These are phyloP conservation scores for Periophthalmodon schlosseri DNA, from an alignment of 2,113 vertebrate species.

Conservation along the genomic window DNA sequence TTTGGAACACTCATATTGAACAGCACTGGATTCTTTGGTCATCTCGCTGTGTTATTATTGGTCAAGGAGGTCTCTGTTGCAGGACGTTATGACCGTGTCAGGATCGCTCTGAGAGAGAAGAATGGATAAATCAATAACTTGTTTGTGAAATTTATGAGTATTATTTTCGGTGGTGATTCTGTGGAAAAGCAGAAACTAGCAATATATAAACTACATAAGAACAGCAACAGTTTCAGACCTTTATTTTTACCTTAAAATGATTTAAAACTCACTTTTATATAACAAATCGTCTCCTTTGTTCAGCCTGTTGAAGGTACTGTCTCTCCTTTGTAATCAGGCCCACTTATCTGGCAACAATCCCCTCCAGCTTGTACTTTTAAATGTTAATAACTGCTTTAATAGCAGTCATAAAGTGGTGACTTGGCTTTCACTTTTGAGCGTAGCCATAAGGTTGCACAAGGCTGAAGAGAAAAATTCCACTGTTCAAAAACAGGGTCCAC, in stretches of 20 bases:
- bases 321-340: conserved; percentile 8
- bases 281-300: not conserved
- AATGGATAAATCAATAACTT: not conserved
- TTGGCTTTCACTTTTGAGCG: conserved; percentile 1
- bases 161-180: not conserved
- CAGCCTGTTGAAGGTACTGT: not conserved
- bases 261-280: not conserved
- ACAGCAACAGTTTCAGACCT: not conserved
- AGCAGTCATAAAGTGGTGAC: not conserved
- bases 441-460: not conserved
- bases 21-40: not conserved
- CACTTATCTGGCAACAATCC: conserved; percentile 5
- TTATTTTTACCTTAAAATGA: not conserved
- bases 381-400: conserved; percentile 7
- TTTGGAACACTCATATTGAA: not conserved
- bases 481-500: not conserved
- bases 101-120: not conserved
- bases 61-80: not conserved
- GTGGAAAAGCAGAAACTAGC: not conserved
- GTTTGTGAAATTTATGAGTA: not conserved
- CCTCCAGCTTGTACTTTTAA: conserved; percentile 6
- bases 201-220: too few relatives aligned
- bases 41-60: not conserved
- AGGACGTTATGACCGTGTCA: not conserved
- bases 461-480: not conserved